phyloP scores from a whole-genome alignment of 2,888 invertebrate species.

The Augochlorella aurata region DNA sequence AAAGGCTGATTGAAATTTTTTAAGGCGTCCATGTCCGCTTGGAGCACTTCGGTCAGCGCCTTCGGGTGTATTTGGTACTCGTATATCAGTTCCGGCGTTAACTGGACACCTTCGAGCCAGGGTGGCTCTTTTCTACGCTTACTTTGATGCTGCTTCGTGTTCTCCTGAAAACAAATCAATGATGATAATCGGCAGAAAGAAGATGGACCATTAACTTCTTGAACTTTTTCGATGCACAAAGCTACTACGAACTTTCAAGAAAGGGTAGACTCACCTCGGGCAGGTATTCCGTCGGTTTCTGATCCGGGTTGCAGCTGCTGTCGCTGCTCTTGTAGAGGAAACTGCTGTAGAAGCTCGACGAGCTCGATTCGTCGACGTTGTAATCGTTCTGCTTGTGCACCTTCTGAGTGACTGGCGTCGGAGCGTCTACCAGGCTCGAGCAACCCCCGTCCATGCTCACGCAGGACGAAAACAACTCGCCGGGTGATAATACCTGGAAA shows the following conservation, averaged over 20 bases:
- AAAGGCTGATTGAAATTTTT: constrained; percentile 85
- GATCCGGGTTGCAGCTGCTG: constrained; percentile 71
- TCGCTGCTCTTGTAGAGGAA: constrained; percentile 77
- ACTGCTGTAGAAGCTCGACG: constrained; percentile 79
- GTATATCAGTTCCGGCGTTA: constrained; percentile 88
- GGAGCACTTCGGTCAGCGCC: constrained; percentile 85
- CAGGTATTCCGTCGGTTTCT: constrained; percentile 48
- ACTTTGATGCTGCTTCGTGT: constrained; percentile 41
- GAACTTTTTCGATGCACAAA: too few species aligned
- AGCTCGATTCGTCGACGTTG: constrained; percentile 75
- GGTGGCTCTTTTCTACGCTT: constrained; percentile 83
- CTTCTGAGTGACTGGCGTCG: constrained; percentile 53
- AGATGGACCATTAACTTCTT: too few species aligned
- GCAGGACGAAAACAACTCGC: constrained; percentile 72
- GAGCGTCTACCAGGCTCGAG: constrained; percentile 60
- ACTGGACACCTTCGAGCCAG: constrained; percentile 86
- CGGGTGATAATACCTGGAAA: constrained; percentile 70
- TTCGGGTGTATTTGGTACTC: constrained; percentile 86
- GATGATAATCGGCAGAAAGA: background rate
- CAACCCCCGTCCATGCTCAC: constrained; percentile 73
- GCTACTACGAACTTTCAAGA: too few species aligned
- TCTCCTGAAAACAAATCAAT: constrained; percentile 27
- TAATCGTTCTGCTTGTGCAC: constrained; percentile 62
- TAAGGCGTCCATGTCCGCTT: constrained; percentile 85
- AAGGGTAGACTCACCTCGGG: constrained; percentile 46